Conservation (phyloP, 2,888 invertebrate species). For the Cheilosia vulpina region DNA sequence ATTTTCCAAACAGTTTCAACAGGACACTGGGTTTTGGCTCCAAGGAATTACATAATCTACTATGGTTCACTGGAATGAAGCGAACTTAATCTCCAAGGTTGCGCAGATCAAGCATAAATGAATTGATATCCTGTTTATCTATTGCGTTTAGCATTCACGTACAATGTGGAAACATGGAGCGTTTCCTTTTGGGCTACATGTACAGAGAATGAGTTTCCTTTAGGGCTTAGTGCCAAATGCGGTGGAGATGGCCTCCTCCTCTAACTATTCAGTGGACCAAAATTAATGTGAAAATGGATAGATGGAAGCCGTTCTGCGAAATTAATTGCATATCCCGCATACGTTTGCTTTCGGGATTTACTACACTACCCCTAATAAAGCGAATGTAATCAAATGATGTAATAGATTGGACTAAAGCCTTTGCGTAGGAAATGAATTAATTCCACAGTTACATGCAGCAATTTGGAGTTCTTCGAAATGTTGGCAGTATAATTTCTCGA, state of each 20-base stretch:
- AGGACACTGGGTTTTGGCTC: not conserved
- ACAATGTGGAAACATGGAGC: not conserved
- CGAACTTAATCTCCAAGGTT: conserved; percentile 46
- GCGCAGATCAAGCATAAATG: conserved; percentile 53
- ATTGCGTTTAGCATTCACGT: conserved; percentile 5
- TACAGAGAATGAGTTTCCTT: conserved; percentile 4
- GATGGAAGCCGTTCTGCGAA: conserved; percentile 34
- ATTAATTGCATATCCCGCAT: conserved; percentile 29
- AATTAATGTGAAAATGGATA: conserved; percentile 37
- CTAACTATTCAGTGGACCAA: not conserved
- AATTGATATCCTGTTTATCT: conserved; percentile 46
- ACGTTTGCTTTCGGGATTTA: not conserved
- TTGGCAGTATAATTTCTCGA: too few species aligned
- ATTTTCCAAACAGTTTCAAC: conserved; percentile 30
- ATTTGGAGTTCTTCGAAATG: too few species aligned
- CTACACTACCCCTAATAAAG: not conserved
- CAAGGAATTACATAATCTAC: conserved; percentile 6
- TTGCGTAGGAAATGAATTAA: not conserved
- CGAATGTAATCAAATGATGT: not conserved
- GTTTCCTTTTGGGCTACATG: not conserved
- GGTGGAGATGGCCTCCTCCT: not conserved
- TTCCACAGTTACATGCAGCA: not conserved
- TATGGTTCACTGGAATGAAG: conserved; percentile 7
- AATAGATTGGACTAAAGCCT: not conserved
- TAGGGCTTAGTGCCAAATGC: conserved; percentile 22